Base-by-base conservation (phyloP, 2,888 invertebrate genomes). In the Acanthosoma haemorrhoidale region DNA sequence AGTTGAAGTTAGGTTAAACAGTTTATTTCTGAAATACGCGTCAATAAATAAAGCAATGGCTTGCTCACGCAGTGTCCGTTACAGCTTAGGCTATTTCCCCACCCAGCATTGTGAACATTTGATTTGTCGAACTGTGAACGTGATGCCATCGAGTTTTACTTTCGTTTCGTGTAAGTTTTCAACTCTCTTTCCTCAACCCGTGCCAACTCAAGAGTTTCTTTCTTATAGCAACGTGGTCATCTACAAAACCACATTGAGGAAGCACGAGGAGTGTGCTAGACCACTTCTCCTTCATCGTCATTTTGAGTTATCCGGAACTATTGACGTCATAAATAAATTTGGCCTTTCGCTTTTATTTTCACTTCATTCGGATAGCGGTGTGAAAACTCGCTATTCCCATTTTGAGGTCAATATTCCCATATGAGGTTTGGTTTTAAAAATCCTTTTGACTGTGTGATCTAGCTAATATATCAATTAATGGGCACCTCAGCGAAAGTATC, bases 181-280 rank as follows among this genome's bases (percentile, higher is more conserved):
- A 18, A 68, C 71, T 59, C 66, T 60, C 38, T 32, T 36, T 71
- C 69, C 70, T 73, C 69, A 25, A 13, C 25, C 18, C 59, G 8
- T 41, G 61, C 57, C 8, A 69, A 34, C 70, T 75, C 72, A 32
- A 74, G 71, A 63, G 75, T 73, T 68, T 78, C 77, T 70, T 77
- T 76, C 29, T 73, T 51, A 75, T 76, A 77, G 70, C 76, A 72
- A 69, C 77, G 74, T 73, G 75, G 76, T 63, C 77, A 59, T 68
- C 76, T 74, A 73, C 76, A 78, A 66, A 72, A 78, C 41, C 75
- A 71, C 6, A 77, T 76, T 25, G 76, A 77, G 36, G 74, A 64
- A 11, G 76, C 75, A 34, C 76, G 58, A 36, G 75, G 76, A 70
- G 78, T 77, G 76, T 77, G 74, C 76, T 76, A 76, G 69, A 78